Percentiles rank a stretch among this genome's conserved stretches.
Conservation (phyloP, 2,888 invertebrate species). For the Luperina testacea region DNA sequence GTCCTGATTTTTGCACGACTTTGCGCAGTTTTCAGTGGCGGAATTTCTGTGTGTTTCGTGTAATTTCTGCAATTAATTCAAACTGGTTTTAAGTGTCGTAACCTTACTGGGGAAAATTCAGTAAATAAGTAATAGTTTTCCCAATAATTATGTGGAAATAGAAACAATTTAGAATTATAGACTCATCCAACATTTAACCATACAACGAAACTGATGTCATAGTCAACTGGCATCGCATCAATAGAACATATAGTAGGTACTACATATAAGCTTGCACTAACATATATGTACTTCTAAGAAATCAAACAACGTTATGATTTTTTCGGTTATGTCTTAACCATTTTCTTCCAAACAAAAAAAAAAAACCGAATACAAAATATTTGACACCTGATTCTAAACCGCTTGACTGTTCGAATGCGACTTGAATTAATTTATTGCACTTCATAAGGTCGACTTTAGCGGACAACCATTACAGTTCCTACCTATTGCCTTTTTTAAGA, state of each 20-base stretch:
- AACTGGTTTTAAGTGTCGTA: background rate
- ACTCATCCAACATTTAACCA: background rate
- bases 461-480: too few species aligned
- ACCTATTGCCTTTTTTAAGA: background rate
- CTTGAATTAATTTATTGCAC: too few species aligned
- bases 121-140: background rate
- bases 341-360: background rate
- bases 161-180: background rate
- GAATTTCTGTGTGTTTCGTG: conserved; percentile 7
- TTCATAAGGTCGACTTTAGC: too few species aligned
- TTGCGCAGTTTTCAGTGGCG: conserved; percentile 1
- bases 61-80: background rate
- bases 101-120: background rate
- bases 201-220: background rate
- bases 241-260: background rate
- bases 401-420: too few species aligned
- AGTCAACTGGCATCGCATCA: background rate
- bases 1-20: conserved; percentile 43
- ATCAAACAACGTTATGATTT: background rate
- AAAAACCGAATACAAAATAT: background rate
- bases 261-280: background rate
- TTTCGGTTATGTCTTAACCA: background rate
- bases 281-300: background rate
- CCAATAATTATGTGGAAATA: background rate
- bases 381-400: too few species aligned